Evolutionary conservation across 2,888 invertebrate species (phyloP), one percentile per base, ranked within the genome.

Genomic region (Eurytoma adleriae): DNA sequence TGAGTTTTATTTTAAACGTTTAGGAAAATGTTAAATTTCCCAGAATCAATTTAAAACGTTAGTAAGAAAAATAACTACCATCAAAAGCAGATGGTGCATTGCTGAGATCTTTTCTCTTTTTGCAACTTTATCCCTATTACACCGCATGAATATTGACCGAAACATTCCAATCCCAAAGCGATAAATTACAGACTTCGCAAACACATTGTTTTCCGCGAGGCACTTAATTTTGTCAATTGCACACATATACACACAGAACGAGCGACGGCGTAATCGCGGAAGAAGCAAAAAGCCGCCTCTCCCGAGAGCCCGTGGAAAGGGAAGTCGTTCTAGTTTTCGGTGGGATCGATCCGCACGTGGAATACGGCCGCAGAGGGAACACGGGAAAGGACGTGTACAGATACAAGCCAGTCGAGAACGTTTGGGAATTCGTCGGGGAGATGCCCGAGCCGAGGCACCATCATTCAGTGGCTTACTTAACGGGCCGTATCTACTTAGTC

Each of bases 311-410:
- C 64, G 64, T 18, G 56, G 54, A 93, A 71, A 90, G 92, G 50
- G 94, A 94, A 86, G 92, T 94, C 0, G 92, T 95, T 4, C 89
- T 95, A 14, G 92, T 95, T 18, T 94, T 95, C 85, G 95, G 95
- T 5, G 95, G 95, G 3, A 92, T 94, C 30, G 94, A 95, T 89
- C 94, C 94, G 5, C 94, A 94, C 91, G 16, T 91, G 16, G 88
- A 92, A 3, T 93, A 93, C 83, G 93, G 93, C 0, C 84, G 90
- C 0, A 91, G 91, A 0, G 91, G 92, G 27, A 94, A 94, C 83
- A 92, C 92, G 2, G 95, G 94, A 7, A 94, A 93, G 86, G 93
- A 94, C 86, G 93, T 95, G 66, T 91, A 90, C 83, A 16, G 56
- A 84, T 95, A 93, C 84, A 92, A 93, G 83, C 93, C 94, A 0